phyloP scores from a whole-genome alignment of 2,113 vertebrate genomes.

The Actenoides hombroni region DNA sequence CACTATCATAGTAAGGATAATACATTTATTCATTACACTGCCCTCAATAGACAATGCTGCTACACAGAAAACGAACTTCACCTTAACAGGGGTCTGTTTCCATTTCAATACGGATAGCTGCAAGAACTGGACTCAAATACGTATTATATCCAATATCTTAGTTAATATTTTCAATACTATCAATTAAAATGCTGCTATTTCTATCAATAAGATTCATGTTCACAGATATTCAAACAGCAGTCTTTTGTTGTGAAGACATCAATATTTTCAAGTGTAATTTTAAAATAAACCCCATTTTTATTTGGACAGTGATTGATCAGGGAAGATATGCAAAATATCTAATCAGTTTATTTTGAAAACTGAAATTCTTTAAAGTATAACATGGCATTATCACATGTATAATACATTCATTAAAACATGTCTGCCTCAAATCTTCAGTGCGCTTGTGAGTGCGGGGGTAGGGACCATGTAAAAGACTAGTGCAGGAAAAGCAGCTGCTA shows the following conservation, averaged over 20 bases:
- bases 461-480: neutral
- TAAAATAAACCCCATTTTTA: neutral
- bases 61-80: neutral
- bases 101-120: neutral
- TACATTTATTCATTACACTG: neutral
- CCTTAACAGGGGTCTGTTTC: neutral
- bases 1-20: rapidly evolving
- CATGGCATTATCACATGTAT: neutral
- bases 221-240: neutral
- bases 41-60: neutral
- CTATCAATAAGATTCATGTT: neutral
- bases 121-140: neutral
- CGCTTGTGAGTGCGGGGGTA: rapidly evolving
- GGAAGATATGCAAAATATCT: neutral
- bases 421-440: neutral
- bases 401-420: neutral
- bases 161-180: neutral
- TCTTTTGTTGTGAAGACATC: neutral
- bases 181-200: neutral
- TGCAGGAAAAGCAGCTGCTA: neutral
- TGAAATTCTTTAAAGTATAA: neutral
- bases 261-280: neutral
- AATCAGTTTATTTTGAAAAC: neutral
- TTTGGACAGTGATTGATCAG: neutral
- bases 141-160: neutral